Percentiles rank a stretch among this genome's conserved stretches.
Evolutionary conservation across 2,888 invertebrate genomes (phyloP).

Genomic region (Andricus quercusramuli): DNA sequence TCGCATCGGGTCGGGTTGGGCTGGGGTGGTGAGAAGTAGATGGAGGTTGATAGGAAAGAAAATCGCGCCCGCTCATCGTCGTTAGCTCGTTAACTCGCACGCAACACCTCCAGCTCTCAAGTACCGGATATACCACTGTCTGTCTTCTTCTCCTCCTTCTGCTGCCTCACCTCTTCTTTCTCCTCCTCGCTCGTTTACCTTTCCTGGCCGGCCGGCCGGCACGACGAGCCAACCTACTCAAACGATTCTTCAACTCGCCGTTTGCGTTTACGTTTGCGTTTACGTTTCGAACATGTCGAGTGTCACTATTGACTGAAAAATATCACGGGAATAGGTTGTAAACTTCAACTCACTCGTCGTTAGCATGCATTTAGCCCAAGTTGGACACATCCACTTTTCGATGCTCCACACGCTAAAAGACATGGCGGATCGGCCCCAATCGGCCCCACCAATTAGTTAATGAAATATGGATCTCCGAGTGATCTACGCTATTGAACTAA

Average conservation of each 20-base stretch:
- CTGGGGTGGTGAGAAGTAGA: slow-evolving; percentile 74
- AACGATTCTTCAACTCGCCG: slow-evolving; percentile 51
- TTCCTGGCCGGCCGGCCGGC: neutral
- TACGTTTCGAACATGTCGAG: slow-evolving; percentile 31
- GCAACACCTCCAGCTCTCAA: slow-evolving; percentile 78
- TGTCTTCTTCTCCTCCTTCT: slow-evolving; percentile 57
- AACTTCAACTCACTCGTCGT: slow-evolving; percentile 39
- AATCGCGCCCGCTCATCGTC: slow-evolving; percentile 78
- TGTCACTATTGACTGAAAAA: slow-evolving; percentile 39
- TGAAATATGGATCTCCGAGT: slow-evolving; percentile 24
- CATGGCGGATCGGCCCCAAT: neutral
- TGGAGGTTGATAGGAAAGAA: slow-evolving; percentile 78
- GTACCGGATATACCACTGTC: slow-evolving; percentile 76
- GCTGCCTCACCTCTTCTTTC: slow-evolving; percentile 7
- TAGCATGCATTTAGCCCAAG: slow-evolving; percentile 29
- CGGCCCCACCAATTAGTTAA: slow-evolving; percentile 19
- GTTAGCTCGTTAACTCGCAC: slow-evolving; percentile 79
- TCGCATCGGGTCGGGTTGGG: slow-evolving; percentile 42
- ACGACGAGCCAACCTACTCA: slow-evolving; percentile 46
- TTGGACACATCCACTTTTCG: slow-evolving; percentile 37
- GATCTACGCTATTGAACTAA: too few species aligned
- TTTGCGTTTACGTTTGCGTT: neutral
- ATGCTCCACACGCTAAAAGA: neutral
- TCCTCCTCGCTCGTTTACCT: slow-evolving; percentile 18
- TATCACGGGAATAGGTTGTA: slow-evolving; percentile 37